A percentile compares a stretch with the other conserved stretches of the same genome.
Evolutionary conservation across 1,140 invertebrate species (phyloP).

Genomic region (Ostrea denselamellosa): DNA sequence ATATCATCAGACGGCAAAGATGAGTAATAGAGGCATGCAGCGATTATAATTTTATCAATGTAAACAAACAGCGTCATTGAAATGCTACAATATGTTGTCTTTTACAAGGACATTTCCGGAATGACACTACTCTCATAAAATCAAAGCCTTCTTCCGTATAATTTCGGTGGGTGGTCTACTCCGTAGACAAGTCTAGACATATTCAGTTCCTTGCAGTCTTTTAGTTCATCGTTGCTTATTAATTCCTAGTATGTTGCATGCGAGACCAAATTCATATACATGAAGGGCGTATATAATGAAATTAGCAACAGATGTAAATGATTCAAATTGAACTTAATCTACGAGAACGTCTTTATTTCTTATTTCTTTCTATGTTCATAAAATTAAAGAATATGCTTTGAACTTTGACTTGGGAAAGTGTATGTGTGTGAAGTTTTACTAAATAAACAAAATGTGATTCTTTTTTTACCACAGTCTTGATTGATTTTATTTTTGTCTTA

Average conservation of each 20-base stretch:
- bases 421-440: too few relatives aligned
- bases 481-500: too few relatives aligned
- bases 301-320: background rate
- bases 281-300: background rate
- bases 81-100: background rate
- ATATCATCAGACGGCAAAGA: background rate
- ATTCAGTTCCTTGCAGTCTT: background rate
- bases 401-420: too few relatives aligned
- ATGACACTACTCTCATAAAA: background rate
- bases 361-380: background rate
- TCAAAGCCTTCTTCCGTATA: background rate
- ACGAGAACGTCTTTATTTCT: constrained; percentile 1
- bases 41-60: background rate
- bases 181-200: background rate
- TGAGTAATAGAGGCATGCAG: background rate
- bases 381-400: too few relatives aligned
- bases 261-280: background rate
- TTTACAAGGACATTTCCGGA: background rate
- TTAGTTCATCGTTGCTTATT: background rate
- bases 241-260: background rate
- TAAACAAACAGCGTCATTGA: background rate
- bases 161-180: background rate
- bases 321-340: background rate
- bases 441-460: too few relatives aligned
- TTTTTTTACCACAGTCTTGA: too few relatives aligned